A percentile compares a stretch with the other conserved stretches of the same genome.
Conservation (phyloP, 2,888 invertebrate species). For the Colletes collaris region DNA sequence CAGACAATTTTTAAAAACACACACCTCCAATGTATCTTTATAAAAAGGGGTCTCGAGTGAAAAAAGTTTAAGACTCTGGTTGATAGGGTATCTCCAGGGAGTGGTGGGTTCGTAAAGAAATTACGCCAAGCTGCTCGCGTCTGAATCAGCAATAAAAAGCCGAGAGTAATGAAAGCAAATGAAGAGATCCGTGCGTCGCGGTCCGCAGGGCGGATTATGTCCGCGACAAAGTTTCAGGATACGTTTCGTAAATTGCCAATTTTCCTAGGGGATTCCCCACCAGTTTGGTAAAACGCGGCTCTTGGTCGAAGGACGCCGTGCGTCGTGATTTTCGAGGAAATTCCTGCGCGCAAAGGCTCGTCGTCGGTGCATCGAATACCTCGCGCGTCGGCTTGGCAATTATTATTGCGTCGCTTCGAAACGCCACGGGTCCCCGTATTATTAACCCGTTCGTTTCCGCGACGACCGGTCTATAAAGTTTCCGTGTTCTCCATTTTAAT, state of each 20-base stretch:
- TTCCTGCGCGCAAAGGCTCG: background rate
- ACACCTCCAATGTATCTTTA: no score
- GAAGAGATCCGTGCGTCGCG: background rate
- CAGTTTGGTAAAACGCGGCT: background rate
- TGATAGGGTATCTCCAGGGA: no score
- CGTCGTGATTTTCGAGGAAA: conserved; percentile 12
- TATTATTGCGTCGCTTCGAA: conserved; percentile 29
- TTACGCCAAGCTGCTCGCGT: no score
- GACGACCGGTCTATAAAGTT: background rate
- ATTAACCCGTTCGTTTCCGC: conserved; percentile 18
- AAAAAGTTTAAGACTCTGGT: no score
- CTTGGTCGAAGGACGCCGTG: background rate
- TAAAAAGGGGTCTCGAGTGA: no score
- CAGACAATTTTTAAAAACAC: no score
- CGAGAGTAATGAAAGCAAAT: no score
- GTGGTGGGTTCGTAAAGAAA: background rate
- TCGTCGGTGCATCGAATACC: conserved; percentile 15
- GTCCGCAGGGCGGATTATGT: conserved; percentile 3
- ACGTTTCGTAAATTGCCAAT: conserved; percentile 24
- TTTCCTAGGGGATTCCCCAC: conserved; percentile 3
- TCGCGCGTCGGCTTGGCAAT: conserved; percentile 1
- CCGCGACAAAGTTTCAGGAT: background rate
- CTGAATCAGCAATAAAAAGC: no score
- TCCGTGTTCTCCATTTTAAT: conserved; percentile 44
- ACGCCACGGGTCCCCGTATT: conserved; percentile 6